Evolutionary conservation across 2,888 invertebrate species (phyloP).

Genomic region (Brenthis daphne): DNA sequence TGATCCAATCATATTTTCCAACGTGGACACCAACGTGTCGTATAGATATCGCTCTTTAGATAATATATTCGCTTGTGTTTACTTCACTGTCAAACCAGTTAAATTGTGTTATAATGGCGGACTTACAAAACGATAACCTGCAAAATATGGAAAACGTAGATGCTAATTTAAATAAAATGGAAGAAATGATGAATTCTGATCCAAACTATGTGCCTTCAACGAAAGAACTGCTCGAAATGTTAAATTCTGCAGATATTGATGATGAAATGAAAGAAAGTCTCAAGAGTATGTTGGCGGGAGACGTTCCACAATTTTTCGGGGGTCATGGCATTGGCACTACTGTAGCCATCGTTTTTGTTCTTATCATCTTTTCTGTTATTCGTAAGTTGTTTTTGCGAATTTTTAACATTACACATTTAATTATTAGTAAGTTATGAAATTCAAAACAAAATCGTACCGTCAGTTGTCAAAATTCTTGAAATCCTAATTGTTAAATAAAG

Average conservation of each 20-base stretch:
- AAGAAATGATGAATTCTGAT: conserved; percentile 59
- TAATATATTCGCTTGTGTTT: conserved; percentile 17
- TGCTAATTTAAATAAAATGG: conserved; percentile 49
- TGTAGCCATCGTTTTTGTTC: conserved; percentile 58
- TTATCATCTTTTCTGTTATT: conserved; percentile 60
- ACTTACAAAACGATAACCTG: conserved; percentile 1
- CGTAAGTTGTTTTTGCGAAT: conserved; percentile 48
- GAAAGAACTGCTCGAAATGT: conserved; percentile 81
- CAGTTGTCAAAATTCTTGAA: too few species aligned
- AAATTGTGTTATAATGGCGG: conserved; percentile 10
- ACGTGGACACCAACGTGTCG: conserved; percentile 56
- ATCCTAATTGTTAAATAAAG: too few species aligned
- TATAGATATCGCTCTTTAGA: conserved; percentile 30
- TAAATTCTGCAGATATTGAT: conserved; percentile 82
- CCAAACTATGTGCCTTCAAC: conserved; percentile 70
- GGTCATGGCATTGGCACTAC: conserved; percentile 52
- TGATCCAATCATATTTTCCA: conserved; percentile 41
- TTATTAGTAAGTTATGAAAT: not conserved
- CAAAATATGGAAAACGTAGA: conserved; percentile 43
- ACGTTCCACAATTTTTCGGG: conserved; percentile 65
- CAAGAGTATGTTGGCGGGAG: conserved; percentile 73
- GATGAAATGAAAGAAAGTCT: conserved; percentile 85
- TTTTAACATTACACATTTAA: not conserved
- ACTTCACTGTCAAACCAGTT: conserved; percentile 2
- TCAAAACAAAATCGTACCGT: too few species aligned